A percentile compares a stretch with the other conserved stretches of the same genome.
phyloP scores from a whole-genome alignment of 2,113 vertebrate species.

The Hemicordylus capensis region DNA sequence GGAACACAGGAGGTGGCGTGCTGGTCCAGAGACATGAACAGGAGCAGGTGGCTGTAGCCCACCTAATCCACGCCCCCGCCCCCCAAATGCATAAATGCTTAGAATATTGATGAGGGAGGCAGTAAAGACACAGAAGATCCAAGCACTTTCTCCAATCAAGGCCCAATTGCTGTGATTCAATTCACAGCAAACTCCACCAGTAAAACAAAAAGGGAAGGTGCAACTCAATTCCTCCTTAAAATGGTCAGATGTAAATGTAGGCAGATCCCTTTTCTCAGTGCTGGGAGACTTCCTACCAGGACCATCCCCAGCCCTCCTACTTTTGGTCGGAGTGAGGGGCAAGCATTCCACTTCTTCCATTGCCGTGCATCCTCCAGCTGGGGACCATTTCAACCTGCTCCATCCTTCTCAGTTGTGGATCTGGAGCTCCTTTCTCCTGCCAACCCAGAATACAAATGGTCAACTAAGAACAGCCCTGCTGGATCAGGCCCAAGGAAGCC shows the following conservation, averaged over 20 bases:
- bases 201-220: no score
- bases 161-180: not conserved
- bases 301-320: not conserved
- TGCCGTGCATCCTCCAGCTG: no score
- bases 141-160: not conserved
- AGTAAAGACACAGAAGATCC: accelerated
- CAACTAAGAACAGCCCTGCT: no score
- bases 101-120: not conserved
- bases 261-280: not conserved
- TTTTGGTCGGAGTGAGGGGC: not conserved
- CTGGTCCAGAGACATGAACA: not conserved
- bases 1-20: accelerated
- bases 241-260: not conserved
- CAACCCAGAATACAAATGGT: not conserved
- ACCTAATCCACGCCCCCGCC: not conserved
- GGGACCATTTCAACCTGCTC: no score
- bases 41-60: not conserved
- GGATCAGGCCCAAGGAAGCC: no score
- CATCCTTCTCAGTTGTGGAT: no score
- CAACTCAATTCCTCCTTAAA: not conserved
- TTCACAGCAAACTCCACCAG: no score
- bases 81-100: not conserved
- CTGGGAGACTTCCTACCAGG: no score
- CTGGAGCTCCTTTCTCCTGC: not conserved
- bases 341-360: not conserved